A percentile compares a stretch with the other conserved stretches of the same genome.
Evolutionary conservation across 64 coral and sea anemone genomes (phyloP).

Genomic region (Stichodactyla mertensii): DNA sequence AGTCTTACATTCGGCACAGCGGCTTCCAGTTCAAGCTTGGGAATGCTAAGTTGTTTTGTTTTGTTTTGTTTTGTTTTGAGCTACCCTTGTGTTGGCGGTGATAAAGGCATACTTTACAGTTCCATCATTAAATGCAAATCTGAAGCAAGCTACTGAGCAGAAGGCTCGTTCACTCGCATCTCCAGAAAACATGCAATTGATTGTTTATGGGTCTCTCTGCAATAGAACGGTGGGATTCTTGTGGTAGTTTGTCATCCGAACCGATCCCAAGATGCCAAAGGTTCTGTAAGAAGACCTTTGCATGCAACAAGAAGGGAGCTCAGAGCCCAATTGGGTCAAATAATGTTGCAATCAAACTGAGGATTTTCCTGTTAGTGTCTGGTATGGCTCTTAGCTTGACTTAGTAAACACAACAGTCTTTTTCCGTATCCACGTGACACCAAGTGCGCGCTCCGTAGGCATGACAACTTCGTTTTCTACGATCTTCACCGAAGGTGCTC

Average conservation of each 20-base stretch:
- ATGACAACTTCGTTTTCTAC: conserved; percentile 11
- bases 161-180: conserved; percentile 30
- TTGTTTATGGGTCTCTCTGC: not conserved
- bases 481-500: conserved; percentile 2
- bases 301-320: conserved; percentile 18
- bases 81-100: not conserved
- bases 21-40: too few relatives aligned
- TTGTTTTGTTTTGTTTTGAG: too few relatives aligned
- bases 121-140: not conserved
- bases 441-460: conserved; percentile 13
- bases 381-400: not conserved
- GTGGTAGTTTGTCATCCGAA: conserved; percentile 15
- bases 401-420: conserved; percentile 31
- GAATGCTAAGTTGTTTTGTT: not conserved
- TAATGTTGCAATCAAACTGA: conserved; percentile 19
- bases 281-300: conserved; percentile 11
- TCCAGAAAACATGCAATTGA: conserved; percentile 24
- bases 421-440: conserved; percentile 26
- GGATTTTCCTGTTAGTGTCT: not conserved
- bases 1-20: not conserved
- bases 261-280: conserved; percentile 12
- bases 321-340: conserved; percentile 35
- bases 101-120: conserved; percentile 7
- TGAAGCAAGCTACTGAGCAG: conserved; percentile 19
- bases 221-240: conserved; percentile 20